Conservation (phyloP, 2,888 invertebrate species). For the Pyrochroa serraticornis region DNA sequence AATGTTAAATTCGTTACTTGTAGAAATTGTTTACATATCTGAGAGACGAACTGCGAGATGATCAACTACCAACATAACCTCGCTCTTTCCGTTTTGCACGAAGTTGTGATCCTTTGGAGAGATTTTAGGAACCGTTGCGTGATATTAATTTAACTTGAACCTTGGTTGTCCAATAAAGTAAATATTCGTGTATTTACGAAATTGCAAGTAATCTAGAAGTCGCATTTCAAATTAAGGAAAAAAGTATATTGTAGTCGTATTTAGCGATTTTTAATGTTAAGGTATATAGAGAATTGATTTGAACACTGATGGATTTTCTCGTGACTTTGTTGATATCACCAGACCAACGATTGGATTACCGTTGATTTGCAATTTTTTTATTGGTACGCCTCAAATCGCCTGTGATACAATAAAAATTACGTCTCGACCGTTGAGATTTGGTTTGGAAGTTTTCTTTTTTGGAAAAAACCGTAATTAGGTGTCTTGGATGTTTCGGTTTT, state of each 20-base stretch:
- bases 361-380: conserved; percentile 33
- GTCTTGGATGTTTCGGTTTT: conserved; percentile 3
- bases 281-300: conserved; percentile 11
- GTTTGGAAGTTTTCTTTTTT: not conserved
- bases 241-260: conserved; percentile 17
- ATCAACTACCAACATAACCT: too few relatives aligned
- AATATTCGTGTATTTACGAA: conserved; percentile 15
- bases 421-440: conserved; percentile 13
- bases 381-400: conserved; percentile 54
- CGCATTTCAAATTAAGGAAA: not conserved
- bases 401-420: conserved; percentile 45
- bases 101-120: too few relatives aligned
- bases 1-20: too few relatives aligned
- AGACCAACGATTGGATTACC: conserved; percentile 26
- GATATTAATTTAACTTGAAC: conserved; percentile 9
- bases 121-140: not conserved
- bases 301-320: conserved; percentile 25
- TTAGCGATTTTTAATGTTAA: conserved; percentile 14
- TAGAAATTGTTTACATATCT: too few relatives aligned
- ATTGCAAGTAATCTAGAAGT: not conserved
- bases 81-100: too few relatives aligned
- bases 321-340: conserved; percentile 21
- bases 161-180: not conserved
- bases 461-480: not conserved
- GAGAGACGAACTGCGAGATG: too few relatives aligned